phyloP scores from a whole-genome alignment of 2,113 vertebrate species.

The Bubo scandiacus region DNA sequence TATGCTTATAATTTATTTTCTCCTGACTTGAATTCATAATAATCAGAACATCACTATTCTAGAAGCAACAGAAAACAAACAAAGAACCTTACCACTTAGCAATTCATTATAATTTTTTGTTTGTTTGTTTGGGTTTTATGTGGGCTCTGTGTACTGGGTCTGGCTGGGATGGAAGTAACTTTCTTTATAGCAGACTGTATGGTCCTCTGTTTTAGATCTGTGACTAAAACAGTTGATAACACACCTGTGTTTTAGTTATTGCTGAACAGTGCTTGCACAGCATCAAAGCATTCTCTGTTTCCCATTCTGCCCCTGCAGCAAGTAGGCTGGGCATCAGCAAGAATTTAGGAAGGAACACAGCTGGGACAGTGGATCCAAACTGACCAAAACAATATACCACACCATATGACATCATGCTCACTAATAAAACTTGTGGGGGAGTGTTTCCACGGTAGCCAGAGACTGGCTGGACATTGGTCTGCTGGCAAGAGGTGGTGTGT shows the following conservation, averaged over 20 bases:
- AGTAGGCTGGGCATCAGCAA: background rate
- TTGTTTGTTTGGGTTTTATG: background rate
- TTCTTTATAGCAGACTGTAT: background rate
- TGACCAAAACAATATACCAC: background rate
- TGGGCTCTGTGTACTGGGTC: accelerated
- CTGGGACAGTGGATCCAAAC: background rate
- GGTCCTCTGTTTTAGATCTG: background rate
- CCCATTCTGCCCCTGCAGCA: accelerated
- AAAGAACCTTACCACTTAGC: background rate
- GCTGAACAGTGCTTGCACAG: background rate
- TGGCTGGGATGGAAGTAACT: background rate
- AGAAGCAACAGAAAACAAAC: background rate
- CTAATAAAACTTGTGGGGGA: background rate
- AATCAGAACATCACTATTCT: background rate
- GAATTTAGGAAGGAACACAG: background rate
- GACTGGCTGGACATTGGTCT: background rate
- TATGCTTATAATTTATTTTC: background rate
- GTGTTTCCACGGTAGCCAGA: background rate
- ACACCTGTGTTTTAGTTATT: background rate
- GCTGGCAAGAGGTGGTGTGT: background rate
- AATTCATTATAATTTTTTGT: background rate
- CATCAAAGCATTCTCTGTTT: background rate
- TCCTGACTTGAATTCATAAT: background rate
- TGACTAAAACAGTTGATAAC: background rate
- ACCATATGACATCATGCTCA: background rate